Base-by-base conservation (phyloP, 2,797 vertebrate species). In the Tenualosa ilisha region DNA sequence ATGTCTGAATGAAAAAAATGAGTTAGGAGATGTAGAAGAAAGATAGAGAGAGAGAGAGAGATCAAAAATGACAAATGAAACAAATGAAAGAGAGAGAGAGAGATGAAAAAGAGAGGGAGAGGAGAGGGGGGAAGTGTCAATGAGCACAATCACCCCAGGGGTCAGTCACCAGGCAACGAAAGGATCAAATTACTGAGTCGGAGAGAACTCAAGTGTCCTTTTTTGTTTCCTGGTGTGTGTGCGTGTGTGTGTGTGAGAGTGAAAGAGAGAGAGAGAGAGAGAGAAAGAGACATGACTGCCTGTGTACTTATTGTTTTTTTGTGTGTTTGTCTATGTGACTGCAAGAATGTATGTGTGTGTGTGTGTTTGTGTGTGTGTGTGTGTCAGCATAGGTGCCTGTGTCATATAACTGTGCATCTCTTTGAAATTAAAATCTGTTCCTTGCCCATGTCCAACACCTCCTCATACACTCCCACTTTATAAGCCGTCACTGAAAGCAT, bases 101-200 rank as follows among this genome's bases (percentile, higher is more conserved):
- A 24, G 22, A 3, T 31, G 31, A 31, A 31, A 31, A 31, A 31
- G 61, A n/a, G 11, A 65, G 26, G 59, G n/a, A 26, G 12, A 31
- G 24, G 26, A 72, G 17, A 37, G 11, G 26, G 26, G 3, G 63
- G 26, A 24, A n/a, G 63, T 37, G 65, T 40, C 31, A 40, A 20
- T 75, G 65, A 31, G 31, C 12, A 7, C 85, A 59, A 56, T 37
- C 79, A 87, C 91, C 89, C 88, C 1, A 87, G 92, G 93, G 92
- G 92, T 87, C 86, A 24, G 92, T 93, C 91, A 93, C 94, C 92
- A 93, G 93, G 94, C 95, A 96, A 96, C 96, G 90, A 59, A 75
- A 81, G 89, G 92, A 94, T 96, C 92, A 88, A 86, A 89, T 95
- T 94, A 92, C 92, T 50, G 81, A 83, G 83, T 8, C 49, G 7